These are phyloP conservation scores for Pycnomerus fuliginosus DNA, from an alignment of 2,888 invertebrate genomes.

Conservation along the genomic window DNA sequence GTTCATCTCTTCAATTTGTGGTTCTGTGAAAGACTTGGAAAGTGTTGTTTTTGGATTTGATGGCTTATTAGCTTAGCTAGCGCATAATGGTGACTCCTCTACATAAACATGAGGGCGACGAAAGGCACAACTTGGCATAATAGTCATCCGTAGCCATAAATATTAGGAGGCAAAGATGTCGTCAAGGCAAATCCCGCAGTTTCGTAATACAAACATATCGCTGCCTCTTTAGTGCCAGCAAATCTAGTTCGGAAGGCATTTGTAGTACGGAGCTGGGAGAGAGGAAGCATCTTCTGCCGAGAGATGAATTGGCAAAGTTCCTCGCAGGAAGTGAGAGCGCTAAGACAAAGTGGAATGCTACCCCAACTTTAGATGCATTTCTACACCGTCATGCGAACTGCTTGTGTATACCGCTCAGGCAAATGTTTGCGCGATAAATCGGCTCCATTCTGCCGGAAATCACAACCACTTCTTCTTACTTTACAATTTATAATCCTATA, in stretches of 20 bases:
- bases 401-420: too few species aligned
- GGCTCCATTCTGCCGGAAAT: too few species aligned
- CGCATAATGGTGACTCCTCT: too few species aligned
- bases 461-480: too few species aligned
- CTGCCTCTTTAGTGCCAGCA: slow-evolving; percentile 47
- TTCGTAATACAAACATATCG: slow-evolving; percentile 51
- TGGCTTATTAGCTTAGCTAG: not conserved
- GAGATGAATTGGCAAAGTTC: slow-evolving; percentile 52
- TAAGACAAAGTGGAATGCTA: slow-evolving; percentile 48
- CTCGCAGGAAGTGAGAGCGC: slow-evolving; percentile 48
- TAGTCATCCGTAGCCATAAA: slow-evolving; percentile 6
- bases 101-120: too few species aligned
- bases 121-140: not conserved
- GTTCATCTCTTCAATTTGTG: too few species aligned
- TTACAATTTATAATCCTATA: too few species aligned
- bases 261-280: slow-evolving; percentile 48
- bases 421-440: too few species aligned
- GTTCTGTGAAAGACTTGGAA: too few species aligned
- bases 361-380: slow-evolving; percentile 17
- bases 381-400: too few species aligned
- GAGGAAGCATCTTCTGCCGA: slow-evolving; percentile 50
- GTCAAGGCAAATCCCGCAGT: slow-evolving; percentile 40
- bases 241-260: slow-evolving; percentile 53
- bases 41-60: too few species aligned
- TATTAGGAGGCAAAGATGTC: slow-evolving; percentile 12